These are phyloP conservation scores for Zoanthus solanderi DNA, from an alignment of 92 coral and sea anemone species.

Conservation along the genomic window DNA sequence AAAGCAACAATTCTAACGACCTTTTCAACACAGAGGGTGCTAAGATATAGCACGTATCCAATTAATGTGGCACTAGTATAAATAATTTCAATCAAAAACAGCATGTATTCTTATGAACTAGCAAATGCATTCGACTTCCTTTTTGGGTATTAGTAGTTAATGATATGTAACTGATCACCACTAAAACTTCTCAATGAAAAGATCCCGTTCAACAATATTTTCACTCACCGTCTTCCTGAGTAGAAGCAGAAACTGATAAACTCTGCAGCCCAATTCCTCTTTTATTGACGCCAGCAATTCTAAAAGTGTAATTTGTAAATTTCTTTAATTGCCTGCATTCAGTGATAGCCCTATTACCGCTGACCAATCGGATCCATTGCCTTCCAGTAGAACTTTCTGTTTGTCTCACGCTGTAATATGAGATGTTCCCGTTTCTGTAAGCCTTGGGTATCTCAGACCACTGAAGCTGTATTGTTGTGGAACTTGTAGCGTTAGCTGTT, in stretches of 20 bases:
- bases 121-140: too few species aligned
- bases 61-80: too few species aligned
- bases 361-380: slow-evolving; percentile 25
- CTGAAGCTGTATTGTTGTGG: slow-evolving; percentile 17
- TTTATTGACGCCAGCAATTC: slow-evolving; percentile 35
- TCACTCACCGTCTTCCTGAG: slow-evolving; percentile 31
- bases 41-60: too few species aligned
- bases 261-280: slow-evolving; percentile 42
- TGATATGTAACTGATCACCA: not conserved
- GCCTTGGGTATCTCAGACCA: slow-evolving; percentile 16
- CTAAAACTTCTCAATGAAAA: not conserved
- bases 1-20: too few species aligned
- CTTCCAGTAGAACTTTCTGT: not conserved
- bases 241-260: not conserved
- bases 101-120: too few species aligned
- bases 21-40: too few species aligned
- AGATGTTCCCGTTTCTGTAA: slow-evolving; percentile 18
- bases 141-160: too few species aligned
- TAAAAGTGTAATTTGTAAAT: slow-evolving; percentile 33
- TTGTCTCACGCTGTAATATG: slow-evolving; percentile 11
- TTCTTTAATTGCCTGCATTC: not conserved
- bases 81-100: too few species aligned
- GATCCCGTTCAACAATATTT: not conserved
- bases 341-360: not conserved
- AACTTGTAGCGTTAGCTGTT: slow-evolving; percentile 23